Percentiles rank a stretch among this genome's conserved stretches.
Conservation (phyloP, 2,888 invertebrate genomes). For the Eupithecia dodoneata region DNA sequence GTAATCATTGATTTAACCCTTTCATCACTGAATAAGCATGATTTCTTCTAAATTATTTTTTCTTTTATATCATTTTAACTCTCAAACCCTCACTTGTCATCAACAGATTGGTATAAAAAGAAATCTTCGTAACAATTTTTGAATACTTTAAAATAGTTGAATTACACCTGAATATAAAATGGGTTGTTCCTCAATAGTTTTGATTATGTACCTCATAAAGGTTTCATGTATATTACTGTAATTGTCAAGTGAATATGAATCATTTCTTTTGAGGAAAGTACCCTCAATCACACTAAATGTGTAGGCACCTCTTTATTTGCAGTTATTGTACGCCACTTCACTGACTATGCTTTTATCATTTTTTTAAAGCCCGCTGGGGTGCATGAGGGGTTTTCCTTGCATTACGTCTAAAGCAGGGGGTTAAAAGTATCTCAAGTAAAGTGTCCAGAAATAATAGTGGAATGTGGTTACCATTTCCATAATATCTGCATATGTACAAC, state of each 20-base stretch:
- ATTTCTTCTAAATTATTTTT: neutral
- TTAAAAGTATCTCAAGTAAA: neutral
- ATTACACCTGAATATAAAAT: neutral
- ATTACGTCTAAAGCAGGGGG: conserved; percentile 8
- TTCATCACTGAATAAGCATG: neutral
- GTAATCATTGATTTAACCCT: neutral
- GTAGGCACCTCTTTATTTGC: conserved; percentile 58
- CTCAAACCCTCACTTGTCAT: neutral
- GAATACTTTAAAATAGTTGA: neutral
- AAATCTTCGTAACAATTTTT: neutral
- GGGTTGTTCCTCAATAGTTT: neutral
- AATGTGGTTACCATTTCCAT: no score
- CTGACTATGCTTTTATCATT: conserved; percentile 30
- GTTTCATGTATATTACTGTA: neutral
- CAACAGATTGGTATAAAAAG: neutral
- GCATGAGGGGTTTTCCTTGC: conserved; percentile 27
- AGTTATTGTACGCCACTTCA: conserved; percentile 37
- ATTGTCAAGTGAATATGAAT: neutral
- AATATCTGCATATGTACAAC: no score
- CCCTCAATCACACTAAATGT: conserved; percentile 41
- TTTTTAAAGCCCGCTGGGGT: conserved; percentile 33
- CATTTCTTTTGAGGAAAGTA: neutral
- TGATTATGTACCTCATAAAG: neutral
- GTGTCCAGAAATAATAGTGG: no score
- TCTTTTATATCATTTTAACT: neutral